Evolutionary conservation across 2,113 vertebrate species (phyloP).

Genomic region (Tringa solitaria): DNA sequence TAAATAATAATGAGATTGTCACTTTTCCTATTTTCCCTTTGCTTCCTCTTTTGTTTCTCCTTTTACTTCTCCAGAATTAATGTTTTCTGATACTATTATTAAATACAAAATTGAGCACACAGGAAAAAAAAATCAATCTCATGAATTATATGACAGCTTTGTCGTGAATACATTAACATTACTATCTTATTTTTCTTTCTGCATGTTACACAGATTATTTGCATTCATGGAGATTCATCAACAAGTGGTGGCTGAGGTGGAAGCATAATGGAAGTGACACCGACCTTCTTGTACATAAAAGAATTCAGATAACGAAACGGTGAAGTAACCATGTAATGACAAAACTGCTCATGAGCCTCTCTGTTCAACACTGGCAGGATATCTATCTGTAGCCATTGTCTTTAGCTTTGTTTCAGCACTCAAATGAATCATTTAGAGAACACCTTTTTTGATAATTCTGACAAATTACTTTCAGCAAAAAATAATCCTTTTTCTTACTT

Average conservation of each 20-base stretch:
- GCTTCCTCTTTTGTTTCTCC: background rate
- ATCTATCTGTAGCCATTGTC: rapidly evolving
- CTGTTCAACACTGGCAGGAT: background rate
- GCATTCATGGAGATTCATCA: background rate
- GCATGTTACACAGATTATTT: background rate
- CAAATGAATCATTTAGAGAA: background rate
- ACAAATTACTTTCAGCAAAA: background rate
- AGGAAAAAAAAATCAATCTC: background rate
- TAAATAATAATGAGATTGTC: conserved; percentile 36
- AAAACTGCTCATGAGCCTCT: background rate
- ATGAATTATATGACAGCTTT: background rate
- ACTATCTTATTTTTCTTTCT: background rate
- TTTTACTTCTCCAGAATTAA: conserved; percentile 5
- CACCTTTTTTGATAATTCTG: background rate
- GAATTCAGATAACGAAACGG: background rate
- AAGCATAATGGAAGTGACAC: background rate
- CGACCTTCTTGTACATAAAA: background rate
- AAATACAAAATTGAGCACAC: background rate
- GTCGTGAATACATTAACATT: background rate
- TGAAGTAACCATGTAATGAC: background rate
- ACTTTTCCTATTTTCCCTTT: background rate
- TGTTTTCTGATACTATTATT: conserved; percentile 15
- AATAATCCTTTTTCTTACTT: background rate
- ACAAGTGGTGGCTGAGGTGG: background rate
- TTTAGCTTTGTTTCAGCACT: background rate